Percentiles rank a stretch among this genome's conserved stretches.
Evolutionary conservation across 1,140 invertebrate species (phyloP).

Genomic region (Meloidogyne chitwoodi): DNA sequence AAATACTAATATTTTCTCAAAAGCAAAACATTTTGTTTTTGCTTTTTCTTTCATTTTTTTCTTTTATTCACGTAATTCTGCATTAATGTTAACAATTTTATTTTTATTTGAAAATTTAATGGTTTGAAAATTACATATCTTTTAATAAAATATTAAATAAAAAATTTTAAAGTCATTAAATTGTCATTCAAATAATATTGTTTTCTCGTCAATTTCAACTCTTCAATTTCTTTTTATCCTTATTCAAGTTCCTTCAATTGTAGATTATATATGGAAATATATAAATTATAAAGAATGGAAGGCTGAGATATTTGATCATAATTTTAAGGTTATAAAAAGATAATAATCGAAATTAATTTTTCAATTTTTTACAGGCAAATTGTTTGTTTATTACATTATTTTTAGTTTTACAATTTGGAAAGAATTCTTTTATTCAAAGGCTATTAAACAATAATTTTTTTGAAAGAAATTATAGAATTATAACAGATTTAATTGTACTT

Average conservation of each 20-base stretch:
- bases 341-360: background rate
- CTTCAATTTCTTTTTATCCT: background rate
- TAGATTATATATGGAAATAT: conserved; percentile 2
- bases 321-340: background rate
- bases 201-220: background rate
- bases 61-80: background rate
- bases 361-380: background rate
- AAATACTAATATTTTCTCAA: background rate
- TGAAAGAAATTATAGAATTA: background rate
- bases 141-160: background rate
- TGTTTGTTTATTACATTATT: background rate
- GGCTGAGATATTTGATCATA: background rate
- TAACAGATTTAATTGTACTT: background rate
- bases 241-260: background rate
- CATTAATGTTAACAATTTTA: background rate
- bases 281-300: background rate
- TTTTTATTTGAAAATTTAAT: background rate
- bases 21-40: background rate
- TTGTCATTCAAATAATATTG: background rate
- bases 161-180: background rate
- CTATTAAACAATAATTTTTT: background rate
- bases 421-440: background rate
- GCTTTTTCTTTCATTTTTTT: background rate
- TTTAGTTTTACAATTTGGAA: background rate
- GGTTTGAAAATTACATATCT: background rate